Evolutionary conservation across 2,888 invertebrate species (phyloP), one percentile per base, ranked within the genome.

Genomic region (Latheticus oryzae): DNA sequence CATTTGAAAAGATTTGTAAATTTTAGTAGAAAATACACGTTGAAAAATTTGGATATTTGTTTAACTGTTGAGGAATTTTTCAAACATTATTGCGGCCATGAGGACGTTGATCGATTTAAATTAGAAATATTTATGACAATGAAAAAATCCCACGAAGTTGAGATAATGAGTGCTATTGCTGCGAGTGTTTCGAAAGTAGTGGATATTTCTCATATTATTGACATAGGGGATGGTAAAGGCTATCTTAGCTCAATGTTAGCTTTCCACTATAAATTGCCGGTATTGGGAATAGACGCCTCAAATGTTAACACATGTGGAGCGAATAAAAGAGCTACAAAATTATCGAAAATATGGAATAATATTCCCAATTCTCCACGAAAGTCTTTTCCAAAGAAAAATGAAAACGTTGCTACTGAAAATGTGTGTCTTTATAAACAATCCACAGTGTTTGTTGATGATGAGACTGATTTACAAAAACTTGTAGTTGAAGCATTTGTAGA

Each of bases 181-280:
- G 81, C 85, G 1, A 80, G 83, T 1, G 72, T 90, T 4, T 73
- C 77, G 11, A 64, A 71, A 8, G 61, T 73, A 21, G 68, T 73
- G 9, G 52, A 75, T 70, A 73, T 77, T 1, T 66, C 75, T 2
- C 82, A 84, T 76, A 80, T 91, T 26, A 82, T 95, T 8, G 96
- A 96, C 74, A 87, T 93, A 28, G 96, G 96, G 0, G 94, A 94
- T 70, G 96, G 96, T 0, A 90, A 92, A 73, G 96, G 95, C 0
- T 92, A 94, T 76, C 79, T 95, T 23, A 89, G 91, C 28, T 87
- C 89, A 0, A 84, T 89, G 5, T 74, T 96, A 37, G 84, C 89
- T 0, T 80, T 91, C 2, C 85, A 88, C 57, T 86, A 91, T 75
- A 76, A 81, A 15, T 78, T 91, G 51, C 87, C 87, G 24, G 90